phyloP scores from a whole-genome alignment of 2,797 vertebrate species.

The Arremon brunneinucha region DNA sequence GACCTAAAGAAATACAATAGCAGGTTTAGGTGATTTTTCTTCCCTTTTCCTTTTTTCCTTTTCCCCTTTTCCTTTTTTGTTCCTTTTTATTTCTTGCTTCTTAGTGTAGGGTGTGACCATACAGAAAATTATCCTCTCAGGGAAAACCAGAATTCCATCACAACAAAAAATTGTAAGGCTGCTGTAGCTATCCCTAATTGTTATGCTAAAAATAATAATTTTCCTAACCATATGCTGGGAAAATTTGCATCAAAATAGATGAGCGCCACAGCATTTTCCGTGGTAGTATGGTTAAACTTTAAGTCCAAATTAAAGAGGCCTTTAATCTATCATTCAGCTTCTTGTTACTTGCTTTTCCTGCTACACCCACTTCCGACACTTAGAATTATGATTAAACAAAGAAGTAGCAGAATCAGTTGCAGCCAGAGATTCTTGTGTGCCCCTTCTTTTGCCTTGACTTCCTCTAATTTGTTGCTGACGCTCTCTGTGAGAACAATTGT shows the following conservation, averaged over 20 bases:
- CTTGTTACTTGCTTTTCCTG: slow-evolving; percentile 57
- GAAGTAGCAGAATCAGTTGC: background rate
- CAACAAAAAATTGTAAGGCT: background rate
- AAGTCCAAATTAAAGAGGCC: slow-evolving; percentile 4
- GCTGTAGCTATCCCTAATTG: background rate
- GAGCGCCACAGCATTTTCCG: background rate
- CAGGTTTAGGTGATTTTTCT: background rate
- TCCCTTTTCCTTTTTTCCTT: background rate
- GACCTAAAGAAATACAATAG: background rate
- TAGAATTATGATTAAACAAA: slow-evolving; percentile 51
- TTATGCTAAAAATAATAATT: background rate
- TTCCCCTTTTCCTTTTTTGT: background rate
- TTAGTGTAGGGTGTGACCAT: background rate
- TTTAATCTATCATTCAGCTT: slow-evolving; percentile 8
- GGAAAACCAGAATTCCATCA: background rate
- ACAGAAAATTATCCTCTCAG: background rate
- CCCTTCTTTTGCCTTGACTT: slow-evolving; percentile 34
- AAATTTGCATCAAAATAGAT: background rate
- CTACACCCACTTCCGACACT: slow-evolving; percentile 56
- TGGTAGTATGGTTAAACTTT: background rate
- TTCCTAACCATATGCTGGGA: background rate
- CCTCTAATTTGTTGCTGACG: slow-evolving; percentile 15
- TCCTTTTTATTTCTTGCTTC: background rate
- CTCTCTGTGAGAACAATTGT: slow-evolving; percentile 17
- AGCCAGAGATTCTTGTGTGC: slow-evolving; percentile 18